Evolutionary conservation across 2,797 vertebrate genomes (phyloP).

Genomic region (Microctenopoma stevenorrisi): DNA sequence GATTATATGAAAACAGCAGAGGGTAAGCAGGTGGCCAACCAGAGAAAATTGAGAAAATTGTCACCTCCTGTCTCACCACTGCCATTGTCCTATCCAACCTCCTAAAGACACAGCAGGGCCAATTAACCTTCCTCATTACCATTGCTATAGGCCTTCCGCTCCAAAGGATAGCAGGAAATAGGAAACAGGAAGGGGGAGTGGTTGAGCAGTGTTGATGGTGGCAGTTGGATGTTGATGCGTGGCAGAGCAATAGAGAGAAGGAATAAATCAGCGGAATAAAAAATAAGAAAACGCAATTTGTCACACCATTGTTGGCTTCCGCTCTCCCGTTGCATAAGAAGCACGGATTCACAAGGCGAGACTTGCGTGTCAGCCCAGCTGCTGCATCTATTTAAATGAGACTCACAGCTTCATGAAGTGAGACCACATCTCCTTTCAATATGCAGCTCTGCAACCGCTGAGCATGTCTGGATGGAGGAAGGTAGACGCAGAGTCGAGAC

Average conservation of each 20-base stretch:
- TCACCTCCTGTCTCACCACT: slow-evolving; percentile 2
- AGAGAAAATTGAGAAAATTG: slow-evolving; percentile 44
- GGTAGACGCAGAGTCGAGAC: slow-evolving; percentile 37
- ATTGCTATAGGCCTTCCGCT: slow-evolving; percentile 45
- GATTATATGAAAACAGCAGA: slow-evolving; percentile 41
- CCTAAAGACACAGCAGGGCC: slow-evolving; percentile 63
- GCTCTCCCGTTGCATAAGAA: slow-evolving; percentile 40
- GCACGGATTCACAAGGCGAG: slow-evolving; percentile 46
- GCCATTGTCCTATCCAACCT: slow-evolving; percentile 34
- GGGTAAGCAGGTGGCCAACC: slow-evolving; percentile 35
- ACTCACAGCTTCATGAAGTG: slow-evolving; percentile 67
- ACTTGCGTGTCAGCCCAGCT: slow-evolving; percentile 68
- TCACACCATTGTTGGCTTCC: slow-evolving; percentile 66
- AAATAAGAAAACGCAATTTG: slow-evolving; percentile 77
- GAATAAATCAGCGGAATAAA: slow-evolving; percentile 70
- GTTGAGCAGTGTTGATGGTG: slow-evolving; percentile 19
- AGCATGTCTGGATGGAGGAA: slow-evolving; percentile 54
- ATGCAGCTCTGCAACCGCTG: slow-evolving; percentile 55
- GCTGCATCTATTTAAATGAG: slow-evolving; percentile 72
- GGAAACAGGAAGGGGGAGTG: slow-evolving; percentile 55
- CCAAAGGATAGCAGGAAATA: slow-evolving; percentile 35
- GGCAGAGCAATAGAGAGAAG: slow-evolving; percentile 36
- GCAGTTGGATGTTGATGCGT: slow-evolving; percentile 34
- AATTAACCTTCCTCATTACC: slow-evolving; percentile 68
- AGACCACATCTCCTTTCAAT: slow-evolving; percentile 59